These are phyloP conservation scores for Thermophis baileyi DNA, from an alignment of 2,113 vertebrate genomes.

Conservation along the genomic window DNA sequence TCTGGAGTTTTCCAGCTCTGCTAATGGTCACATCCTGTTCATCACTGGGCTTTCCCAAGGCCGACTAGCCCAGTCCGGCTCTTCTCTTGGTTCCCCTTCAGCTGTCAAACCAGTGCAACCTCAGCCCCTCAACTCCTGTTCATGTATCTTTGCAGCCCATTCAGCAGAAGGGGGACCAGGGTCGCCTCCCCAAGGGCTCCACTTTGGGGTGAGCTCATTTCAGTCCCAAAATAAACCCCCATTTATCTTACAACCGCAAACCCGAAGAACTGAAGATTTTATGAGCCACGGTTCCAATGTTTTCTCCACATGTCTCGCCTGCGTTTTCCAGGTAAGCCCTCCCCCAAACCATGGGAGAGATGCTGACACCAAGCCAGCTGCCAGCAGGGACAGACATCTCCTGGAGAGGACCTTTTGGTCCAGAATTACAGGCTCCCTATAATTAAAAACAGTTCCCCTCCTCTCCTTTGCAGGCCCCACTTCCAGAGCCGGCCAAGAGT, in stretches of 20 bases:
- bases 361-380: background rate
- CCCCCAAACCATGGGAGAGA: background rate
- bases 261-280: background rate
- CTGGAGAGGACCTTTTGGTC: background rate
- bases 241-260: background rate
- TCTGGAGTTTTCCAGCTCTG: conserved; percentile 11
- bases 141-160: background rate
- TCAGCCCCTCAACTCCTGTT: background rate
- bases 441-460: background rate
- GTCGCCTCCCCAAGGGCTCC: background rate
- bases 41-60: background rate
- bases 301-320: background rate
- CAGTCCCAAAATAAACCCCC: background rate
- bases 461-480: background rate
- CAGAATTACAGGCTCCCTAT: background rate
- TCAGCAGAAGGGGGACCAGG: rapidly evolving
- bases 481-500: background rate
- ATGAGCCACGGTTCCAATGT: too few relatives aligned
- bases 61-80: background rate
- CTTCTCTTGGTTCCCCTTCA: background rate
- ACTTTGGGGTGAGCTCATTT: background rate
- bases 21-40: background rate
- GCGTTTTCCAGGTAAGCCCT: background rate
- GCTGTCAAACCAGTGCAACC: background rate
- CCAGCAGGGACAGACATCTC: background rate